Evolutionary conservation across 1,140 invertebrate species (phyloP), one percentile per base, ranked within the genome.

Genomic region (Pomacea maculata): DNA sequence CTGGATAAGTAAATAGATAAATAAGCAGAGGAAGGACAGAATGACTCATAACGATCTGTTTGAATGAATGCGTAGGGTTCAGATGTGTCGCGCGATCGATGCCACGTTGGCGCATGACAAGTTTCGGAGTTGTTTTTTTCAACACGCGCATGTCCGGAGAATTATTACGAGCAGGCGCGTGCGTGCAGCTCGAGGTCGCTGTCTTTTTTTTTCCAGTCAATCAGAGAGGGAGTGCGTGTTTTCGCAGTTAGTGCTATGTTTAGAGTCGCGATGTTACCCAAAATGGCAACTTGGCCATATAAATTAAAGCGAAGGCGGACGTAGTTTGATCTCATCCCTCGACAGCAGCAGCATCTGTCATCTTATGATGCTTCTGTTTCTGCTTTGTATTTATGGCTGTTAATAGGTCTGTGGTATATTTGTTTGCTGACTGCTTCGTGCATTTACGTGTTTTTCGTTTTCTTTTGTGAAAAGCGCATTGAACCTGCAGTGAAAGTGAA

Each of bases 391-490:
- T n/a, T 25, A 29, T 71, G 70, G 14, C n/a, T 71, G 70, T 25
- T n/a, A 29, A 34, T 71, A 34, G n/a, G 70, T 71, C n/a, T 71
- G 3, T 71, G 70, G 70, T 71, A 5, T 71, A 34, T 71, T n/a
- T 71, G 70, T 71, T n/a, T 71, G 70, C 45, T n/a, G n/a, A 34
- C 45, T n/a, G n/a, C 6, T 71, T n/a, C 45, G 70, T 71, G 70
- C 45, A 34, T 71, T n/a, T 71, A 34, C 45, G 70, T 71, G 70
- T 71, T n/a, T 71, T n/a, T 71, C n/a, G 70, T 71, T 6, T 71
- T 25, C 25, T 25, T 25, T 5, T 71, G 70, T 71, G 70, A 45
- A 45, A 45, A 45, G 34, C 5, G 34, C 34, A 45, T 45, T 45
- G 6, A 45, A 6, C 3, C 6, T 45, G 34, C 34, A 2, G 34